These are phyloP conservation scores for Bufo bufo DNA, from an alignment of 2,113 vertebrate species.

Conservation along the genomic window DNA sequence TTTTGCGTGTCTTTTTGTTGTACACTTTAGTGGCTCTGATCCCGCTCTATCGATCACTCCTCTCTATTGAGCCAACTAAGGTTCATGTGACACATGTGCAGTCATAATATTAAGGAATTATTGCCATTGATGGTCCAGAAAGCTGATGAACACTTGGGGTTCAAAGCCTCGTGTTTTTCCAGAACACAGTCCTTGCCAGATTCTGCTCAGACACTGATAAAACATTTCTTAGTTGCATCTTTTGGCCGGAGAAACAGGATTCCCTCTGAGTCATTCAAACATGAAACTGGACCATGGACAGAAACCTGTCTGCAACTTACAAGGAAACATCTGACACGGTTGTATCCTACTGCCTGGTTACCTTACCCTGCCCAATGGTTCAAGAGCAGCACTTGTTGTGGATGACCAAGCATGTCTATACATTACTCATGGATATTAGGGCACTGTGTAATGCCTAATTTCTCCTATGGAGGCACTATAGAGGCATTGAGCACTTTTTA, in stretches of 20 bases:
- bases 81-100: not conserved
- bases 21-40: not conserved
- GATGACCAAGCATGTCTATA: not conserved
- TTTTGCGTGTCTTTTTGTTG: not conserved
- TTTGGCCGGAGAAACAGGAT: conserved; percentile 36
- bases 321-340: not conserved
- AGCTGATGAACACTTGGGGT: not conserved
- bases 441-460: not conserved
- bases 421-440: not conserved
- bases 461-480: not conserved
- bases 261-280: conserved; percentile 41
- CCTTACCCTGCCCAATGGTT: not conserved
- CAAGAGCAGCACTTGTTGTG: not conserved
- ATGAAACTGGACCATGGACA: conserved; percentile 19
- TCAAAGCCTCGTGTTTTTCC: not conserved
- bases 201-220: conserved; percentile 23
- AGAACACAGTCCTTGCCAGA: not conserved
- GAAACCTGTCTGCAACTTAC: conserved; percentile 15
- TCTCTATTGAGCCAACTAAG: not conserved
- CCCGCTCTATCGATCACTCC: not conserved
- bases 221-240: conserved; percentile 42
- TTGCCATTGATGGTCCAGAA: not conserved
- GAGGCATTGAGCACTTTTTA: not conserved
- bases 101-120: not conserved
- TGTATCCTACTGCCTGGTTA: not conserved